Evolutionary conservation across 1,140 invertebrate species (phyloP).

Genomic region (Archivesica marissinica): DNA sequence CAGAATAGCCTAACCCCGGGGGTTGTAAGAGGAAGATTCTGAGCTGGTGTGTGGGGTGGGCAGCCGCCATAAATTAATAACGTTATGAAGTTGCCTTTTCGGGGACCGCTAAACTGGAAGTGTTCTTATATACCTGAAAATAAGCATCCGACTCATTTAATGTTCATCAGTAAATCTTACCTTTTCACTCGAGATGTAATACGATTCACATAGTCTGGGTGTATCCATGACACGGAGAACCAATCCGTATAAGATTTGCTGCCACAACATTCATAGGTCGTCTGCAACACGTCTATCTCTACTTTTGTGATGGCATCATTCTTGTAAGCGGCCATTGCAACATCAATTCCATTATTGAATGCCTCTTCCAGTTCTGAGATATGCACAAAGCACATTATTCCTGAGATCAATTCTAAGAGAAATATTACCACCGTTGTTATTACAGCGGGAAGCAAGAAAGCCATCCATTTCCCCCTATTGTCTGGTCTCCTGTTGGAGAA

Average conservation of each 20-base stretch:
- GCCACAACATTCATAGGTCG: constrained; percentile 77
- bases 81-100: no score
- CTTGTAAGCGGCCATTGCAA: constrained; percentile 69
- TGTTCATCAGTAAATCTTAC: background rate
- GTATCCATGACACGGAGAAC: constrained; percentile 76
- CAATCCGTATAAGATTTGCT: constrained; percentile 74
- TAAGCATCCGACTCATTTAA: background rate
- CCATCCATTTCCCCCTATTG: constrained; percentile 58
- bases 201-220: constrained; percentile 58
- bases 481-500: constrained; percentile 49
- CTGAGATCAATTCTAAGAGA: constrained; percentile 60
- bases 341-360: constrained; percentile 66
- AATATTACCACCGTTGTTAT: constrained; percentile 58
- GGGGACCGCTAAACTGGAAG: no score
- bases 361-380: constrained; percentile 63
- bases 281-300: constrained; percentile 75
- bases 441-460: constrained; percentile 58
- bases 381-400: constrained; percentile 67
- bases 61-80: no score
- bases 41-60: no score
- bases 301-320: constrained; percentile 66
- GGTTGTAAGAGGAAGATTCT: no score
- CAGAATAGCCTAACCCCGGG: no score
- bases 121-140: background rate
- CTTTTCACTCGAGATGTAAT: background rate